Base-by-base conservation (phyloP, 2,113 vertebrate genomes). In the Pseudorhombus dupliciocellatus region DNA sequence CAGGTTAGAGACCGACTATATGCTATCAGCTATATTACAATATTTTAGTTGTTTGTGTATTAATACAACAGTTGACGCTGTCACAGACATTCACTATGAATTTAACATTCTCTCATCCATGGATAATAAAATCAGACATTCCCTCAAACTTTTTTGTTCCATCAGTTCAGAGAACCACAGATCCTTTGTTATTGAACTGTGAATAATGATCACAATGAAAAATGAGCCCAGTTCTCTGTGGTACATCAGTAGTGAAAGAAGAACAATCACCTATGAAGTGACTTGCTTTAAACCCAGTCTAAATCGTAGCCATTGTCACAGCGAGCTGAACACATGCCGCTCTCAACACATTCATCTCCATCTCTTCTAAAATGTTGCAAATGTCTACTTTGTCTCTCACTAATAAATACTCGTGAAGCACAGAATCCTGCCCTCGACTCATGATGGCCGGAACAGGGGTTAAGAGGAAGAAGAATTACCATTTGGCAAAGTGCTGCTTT, bases 401-500 rank as follows among this genome's bases (percentile, higher is more conserved):
- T 9, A 7, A 6, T 67, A 28, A 28, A 28, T 21, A 24, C 1
- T 66, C 8, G 28, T 16, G 2, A 12, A 68, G 31, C 25, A 24
- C 62, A 63, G 30, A 56, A 70, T 60, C 65, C 24, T 51, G 59
- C 46, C 37, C n/a, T 76, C 8, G 34, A 20, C 14, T 69, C 11
- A 20, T 58, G 70, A 80, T 69, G 59, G 69, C 66, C 75, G 68
- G 42, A 58, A 37, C 11, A 40, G 56, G 58, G 14, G 21, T 53
- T 69, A 48, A 60, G 42, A n/a, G 67, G 67, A 34, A 14, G 48
- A 56, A 63, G 28, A 60, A 59, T 57, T 5, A 59, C 42, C 26
- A 26, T 78, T 83, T 77, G 68, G 62, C 62, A 78, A 89, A 74
- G 34, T 76, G 69, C 70, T 51, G 9, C 25, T 51, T 58, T 26